A percentile compares a stretch with the other conserved stretches of the same genome.
Conservation (phyloP, 1,140 invertebrate genomes). For the Listronotus bonariensis region DNA sequence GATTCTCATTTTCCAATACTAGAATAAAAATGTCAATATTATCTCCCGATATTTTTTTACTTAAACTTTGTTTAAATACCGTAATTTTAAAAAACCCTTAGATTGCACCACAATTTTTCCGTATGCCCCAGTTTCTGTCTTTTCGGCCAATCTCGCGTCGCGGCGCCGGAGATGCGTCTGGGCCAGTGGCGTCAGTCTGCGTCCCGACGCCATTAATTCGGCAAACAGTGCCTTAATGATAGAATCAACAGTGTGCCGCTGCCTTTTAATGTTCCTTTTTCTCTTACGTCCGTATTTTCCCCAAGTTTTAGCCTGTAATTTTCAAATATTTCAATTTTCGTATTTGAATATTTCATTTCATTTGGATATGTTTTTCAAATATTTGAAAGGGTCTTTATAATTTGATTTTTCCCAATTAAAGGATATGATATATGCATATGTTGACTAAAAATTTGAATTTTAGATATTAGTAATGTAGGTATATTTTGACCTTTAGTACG, state of each 20-base stretch:
- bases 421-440: too few species aligned
- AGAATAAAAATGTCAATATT: too few species aligned
- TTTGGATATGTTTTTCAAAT: not conserved
- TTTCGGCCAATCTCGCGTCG: constrained; percentile 20
- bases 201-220: constrained; percentile 54
- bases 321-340: constrained; percentile 20
- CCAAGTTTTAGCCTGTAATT: constrained; percentile 20
- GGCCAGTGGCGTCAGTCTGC: constrained; percentile 49
- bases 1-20: too few species aligned
- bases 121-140: constrained; percentile 16
- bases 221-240: constrained; percentile 54
- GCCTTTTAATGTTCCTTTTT: constrained; percentile 33
- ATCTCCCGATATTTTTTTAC: too few species aligned
- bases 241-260: constrained; percentile 53
- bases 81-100: not conserved
- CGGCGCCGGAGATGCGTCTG: constrained; percentile 47
- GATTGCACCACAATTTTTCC: not conserved
- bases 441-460: too few species aligned
- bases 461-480: too few species aligned
- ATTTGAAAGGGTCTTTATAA: not conserved
- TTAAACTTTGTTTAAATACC: not conserved
- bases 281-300: not conserved
- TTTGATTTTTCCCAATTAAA: too few species aligned
- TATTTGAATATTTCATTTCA: not conserved
- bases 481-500: too few species aligned